Conservation (phyloP, 2,113 vertebrate genomes). For the Perca schrenkii region DNA sequence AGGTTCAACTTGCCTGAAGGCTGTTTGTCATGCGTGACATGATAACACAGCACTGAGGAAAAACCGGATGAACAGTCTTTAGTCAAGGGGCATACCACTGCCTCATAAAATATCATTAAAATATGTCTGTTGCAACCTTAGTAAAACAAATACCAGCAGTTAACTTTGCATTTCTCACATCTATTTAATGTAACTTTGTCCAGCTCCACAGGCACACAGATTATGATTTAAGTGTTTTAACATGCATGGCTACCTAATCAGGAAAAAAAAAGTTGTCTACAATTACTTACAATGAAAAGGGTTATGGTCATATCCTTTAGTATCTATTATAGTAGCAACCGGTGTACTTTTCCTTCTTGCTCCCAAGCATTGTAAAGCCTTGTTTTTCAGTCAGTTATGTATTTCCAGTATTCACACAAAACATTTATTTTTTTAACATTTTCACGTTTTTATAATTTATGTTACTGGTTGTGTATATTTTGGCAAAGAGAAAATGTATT, state of each 20-base stretch:
- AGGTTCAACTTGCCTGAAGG: conserved; percentile 29
- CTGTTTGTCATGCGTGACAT: conserved; percentile 49
- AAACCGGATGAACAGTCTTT: conserved; percentile 3
- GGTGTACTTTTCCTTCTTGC: not conserved
- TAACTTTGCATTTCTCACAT: too few species aligned
- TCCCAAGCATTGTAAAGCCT: too few species aligned
- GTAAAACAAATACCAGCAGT: too few species aligned
- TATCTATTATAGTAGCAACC: not conserved
- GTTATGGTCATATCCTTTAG: not conserved
- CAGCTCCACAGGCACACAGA: not conserved
- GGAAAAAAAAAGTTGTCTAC: not conserved
- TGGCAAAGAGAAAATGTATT: conserved; percentile 8
- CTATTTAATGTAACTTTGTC: too few species aligned
- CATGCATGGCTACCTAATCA: not conserved
- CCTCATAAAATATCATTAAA: not conserved
- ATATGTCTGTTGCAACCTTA: too few species aligned
- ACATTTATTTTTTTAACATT: not conserved
- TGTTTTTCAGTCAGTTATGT: not conserved
- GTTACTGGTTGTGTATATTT: not conserved
- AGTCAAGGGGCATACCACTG: conserved; percentile 6
- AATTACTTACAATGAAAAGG: not conserved
- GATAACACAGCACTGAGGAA: conserved; percentile 17
- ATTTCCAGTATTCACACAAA: not conserved
- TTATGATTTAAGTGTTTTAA: not conserved
- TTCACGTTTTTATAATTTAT: not conserved